These are phyloP conservation scores for Philereme transversata DNA, from an alignment of 2,888 invertebrate species.

Conservation along the genomic window DNA sequence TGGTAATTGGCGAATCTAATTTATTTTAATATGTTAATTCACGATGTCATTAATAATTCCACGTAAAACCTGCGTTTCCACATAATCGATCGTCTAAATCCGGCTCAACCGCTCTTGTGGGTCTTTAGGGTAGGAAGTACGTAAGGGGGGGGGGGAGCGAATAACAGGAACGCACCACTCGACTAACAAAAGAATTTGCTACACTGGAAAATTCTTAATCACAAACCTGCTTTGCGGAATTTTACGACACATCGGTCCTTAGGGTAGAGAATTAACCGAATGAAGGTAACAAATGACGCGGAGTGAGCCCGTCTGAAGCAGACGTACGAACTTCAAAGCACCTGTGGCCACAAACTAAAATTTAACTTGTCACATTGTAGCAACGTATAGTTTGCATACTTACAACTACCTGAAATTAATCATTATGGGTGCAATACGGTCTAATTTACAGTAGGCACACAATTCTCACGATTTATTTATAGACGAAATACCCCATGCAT, in stretches of 20 bases:
- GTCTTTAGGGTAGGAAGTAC: constrained; percentile 50
- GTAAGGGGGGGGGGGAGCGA: constrained; percentile 42
- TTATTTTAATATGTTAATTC: not conserved
- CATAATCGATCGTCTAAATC: constrained; percentile 70
- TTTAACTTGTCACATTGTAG: constrained; percentile 37
- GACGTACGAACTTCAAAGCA: constrained; percentile 38
- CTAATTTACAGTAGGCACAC: no score
- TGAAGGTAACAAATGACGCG: constrained; percentile 23
- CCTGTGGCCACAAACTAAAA: constrained; percentile 47
- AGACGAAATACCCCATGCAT: not conserved
- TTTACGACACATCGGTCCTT: constrained; percentile 42
- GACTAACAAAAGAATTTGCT: constrained; percentile 65
- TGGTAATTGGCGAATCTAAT: not conserved
- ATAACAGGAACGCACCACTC: constrained; percentile 59
- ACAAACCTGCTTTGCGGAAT: constrained; percentile 45
- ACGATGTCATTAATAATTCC: constrained; percentile 35
- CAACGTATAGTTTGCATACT: not conserved
- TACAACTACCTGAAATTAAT: no score
- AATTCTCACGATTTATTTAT: no score
- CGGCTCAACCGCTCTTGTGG: constrained; percentile 65
- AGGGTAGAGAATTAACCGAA: constrained; percentile 39
- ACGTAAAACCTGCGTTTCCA: constrained; percentile 49
- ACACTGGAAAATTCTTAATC: constrained; percentile 60
- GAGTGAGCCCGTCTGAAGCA: constrained; percentile 11
- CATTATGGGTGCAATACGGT: no score